Percentiles rank a stretch among this genome's conserved stretches.
phyloP scores from a whole-genome alignment of 2,797 vertebrate genomes.

The Mus caroli region DNA sequence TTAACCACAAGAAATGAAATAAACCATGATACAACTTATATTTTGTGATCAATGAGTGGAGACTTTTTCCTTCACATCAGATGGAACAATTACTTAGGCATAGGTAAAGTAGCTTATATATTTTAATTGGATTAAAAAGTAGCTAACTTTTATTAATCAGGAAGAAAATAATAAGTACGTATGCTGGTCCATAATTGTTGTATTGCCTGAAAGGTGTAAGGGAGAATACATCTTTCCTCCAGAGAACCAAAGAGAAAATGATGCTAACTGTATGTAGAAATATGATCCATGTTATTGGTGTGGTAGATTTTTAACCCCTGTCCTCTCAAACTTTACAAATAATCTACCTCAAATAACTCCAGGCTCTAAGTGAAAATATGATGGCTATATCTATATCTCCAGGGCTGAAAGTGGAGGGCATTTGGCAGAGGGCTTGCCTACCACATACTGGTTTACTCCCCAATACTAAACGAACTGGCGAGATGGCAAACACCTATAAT shows the following conservation, averaged over 20 bases:
- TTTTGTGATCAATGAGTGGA: neutral
- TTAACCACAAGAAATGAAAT: neutral
- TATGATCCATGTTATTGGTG: neutral
- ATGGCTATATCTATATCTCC: neutral
- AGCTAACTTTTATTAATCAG: neutral
- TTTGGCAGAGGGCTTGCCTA: neutral
- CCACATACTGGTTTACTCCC: neutral
- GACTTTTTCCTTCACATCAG: neutral
- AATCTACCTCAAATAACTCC: slow-evolving; percentile 4
- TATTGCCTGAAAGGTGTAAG: neutral
- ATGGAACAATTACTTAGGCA: slow-evolving; percentile 4
- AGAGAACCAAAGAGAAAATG: slow-evolving; percentile 43
- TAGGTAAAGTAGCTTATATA: neutral
- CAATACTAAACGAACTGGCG: neutral
- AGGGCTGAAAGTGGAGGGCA: neutral
- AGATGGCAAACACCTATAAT: neutral
- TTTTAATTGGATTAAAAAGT: neutral
- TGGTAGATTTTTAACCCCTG: slow-evolving; percentile 2
- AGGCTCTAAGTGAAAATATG: slow-evolving; percentile 14
- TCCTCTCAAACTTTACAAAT: neutral
- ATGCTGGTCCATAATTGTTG: neutral
- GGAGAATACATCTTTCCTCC: neutral
- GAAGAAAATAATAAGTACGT: slow-evolving; percentile 20
- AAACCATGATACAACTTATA: neutral
- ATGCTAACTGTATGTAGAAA: neutral